Conservation (phyloP, 2,888 invertebrate species). For the Ceramica pisi region DNA sequence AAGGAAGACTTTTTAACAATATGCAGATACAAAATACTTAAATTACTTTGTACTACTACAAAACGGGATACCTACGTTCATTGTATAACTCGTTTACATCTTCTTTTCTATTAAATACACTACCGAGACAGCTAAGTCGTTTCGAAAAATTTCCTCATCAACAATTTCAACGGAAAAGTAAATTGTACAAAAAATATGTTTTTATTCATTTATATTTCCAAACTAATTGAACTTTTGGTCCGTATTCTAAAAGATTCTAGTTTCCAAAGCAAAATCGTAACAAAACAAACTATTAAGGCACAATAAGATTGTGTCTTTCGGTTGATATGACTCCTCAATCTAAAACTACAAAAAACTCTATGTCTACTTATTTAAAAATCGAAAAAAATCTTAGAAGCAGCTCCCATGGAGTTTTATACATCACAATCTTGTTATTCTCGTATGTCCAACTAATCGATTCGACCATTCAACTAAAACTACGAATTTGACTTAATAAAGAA, state of each 20-base stretch:
- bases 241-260: constrained; percentile 80
- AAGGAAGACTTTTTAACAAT: constrained; percentile 84
- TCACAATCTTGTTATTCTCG: constrained; percentile 61
- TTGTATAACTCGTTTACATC: constrained; percentile 74
- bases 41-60: constrained; percentile 87
- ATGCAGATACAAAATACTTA: constrained; percentile 83
- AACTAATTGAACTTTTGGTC: constrained; percentile 86
- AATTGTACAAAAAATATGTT: constrained; percentile 88
- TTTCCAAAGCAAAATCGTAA: constrained; percentile 67
- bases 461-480: constrained; percentile 79
- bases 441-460: constrained; percentile 64
- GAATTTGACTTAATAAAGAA: constrained; percentile 69
- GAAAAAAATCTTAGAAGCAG: constrained; percentile 77
- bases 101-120: constrained; percentile 79
- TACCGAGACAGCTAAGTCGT: constrained; percentile 74
- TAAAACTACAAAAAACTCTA: constrained; percentile 76
- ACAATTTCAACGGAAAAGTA: constrained; percentile 81
- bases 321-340: constrained; percentile 83
- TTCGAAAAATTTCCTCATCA: constrained; percentile 70
- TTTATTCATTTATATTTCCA: constrained; percentile 75
- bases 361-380: constrained; percentile 76
- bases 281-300: constrained; percentile 84
- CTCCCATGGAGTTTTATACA: constrained; percentile 69
- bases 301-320: constrained; percentile 86
- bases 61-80: constrained; percentile 77